Percentiles rank a stretch among this genome's conserved stretches.
Conservation (phyloP, 2,797 vertebrate species). For the Acipenser oxyrinchus region DNA sequence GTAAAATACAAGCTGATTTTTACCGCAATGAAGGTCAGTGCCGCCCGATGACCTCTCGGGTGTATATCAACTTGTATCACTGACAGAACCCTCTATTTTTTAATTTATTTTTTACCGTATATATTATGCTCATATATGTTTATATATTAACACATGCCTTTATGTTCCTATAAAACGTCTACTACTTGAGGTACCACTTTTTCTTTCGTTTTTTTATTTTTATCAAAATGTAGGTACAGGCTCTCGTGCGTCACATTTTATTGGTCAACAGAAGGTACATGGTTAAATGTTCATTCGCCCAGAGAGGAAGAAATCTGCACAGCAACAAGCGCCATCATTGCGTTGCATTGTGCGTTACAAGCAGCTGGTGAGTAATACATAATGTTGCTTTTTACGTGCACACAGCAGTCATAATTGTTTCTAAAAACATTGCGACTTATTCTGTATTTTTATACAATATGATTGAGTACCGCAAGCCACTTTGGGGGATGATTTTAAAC, state of each 20-base stretch:
- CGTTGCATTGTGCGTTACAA: slow-evolving; percentile 54
- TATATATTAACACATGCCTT: too few relatives aligned
- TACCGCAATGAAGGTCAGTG: too few relatives aligned
- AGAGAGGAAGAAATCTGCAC: slow-evolving; percentile 69
- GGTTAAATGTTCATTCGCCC: slow-evolving; percentile 48
- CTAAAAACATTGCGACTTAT: slow-evolving; percentile 34
- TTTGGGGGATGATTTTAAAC: slow-evolving; percentile 16
- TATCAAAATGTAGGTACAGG: too few relatives aligned
- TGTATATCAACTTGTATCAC: too few relatives aligned
- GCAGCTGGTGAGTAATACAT: slow-evolving; percentile 62
- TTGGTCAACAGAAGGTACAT: slow-evolving; percentile 30
- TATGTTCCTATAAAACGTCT: too few relatives aligned
- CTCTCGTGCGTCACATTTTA: background rate
- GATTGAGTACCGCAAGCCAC: slow-evolving; percentile 26
- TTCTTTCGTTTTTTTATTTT: too few relatives aligned
- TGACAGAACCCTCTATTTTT: too few relatives aligned
- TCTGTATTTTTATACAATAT: slow-evolving; percentile 32
- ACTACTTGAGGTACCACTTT: too few relatives aligned
- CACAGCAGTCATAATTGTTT: slow-evolving; percentile 52
- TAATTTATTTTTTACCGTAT: too few relatives aligned
- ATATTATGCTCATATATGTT: too few relatives aligned
- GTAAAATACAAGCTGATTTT: too few relatives aligned
- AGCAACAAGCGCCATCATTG: slow-evolving; percentile 72
- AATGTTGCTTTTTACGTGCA: slow-evolving; percentile 61
- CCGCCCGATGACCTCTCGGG: too few relatives aligned